Evolutionary conservation across 1,140 invertebrate species (phyloP), one percentile per base, ranked within the genome.

Genomic region (Cyclargus thomasi): DNA sequence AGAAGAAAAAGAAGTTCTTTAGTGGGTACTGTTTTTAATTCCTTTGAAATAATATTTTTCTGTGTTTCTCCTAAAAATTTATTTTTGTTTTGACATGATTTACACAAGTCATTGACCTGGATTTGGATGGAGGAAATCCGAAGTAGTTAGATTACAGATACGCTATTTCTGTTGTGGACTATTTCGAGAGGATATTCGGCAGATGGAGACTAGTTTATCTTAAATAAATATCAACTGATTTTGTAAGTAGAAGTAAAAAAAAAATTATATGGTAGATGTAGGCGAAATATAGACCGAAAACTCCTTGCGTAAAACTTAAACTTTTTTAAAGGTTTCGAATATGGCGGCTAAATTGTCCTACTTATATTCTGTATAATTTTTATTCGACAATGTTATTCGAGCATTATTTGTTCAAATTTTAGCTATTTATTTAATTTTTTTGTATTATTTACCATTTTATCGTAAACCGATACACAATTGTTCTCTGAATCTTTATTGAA

Each of bases 11-110:
- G 8, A 29, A 29, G 29, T 29, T 29, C 4, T 3, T 29, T 8
- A 29, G 2, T 29, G 8, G 4, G 29, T 29, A 6, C 29, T 29
- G 29, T 6, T 2, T 29, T 29, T 3, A 29, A 8, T 29, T 29
- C 8, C 5, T 29, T 29, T 29, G 0, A 29, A 29, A 29, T 6
- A 29, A 29, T 6, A 29, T 29, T 29, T 29, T 29, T 29, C 29
- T 7, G 29, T 29, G 29, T 29, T 29, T 29, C 29, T 29, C 29
- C 29, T 29, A 7, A 29, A 29, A 55, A 17, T 55, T 10, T 55
- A 55, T 55, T 55, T 47, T 55, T 55, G 16, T 55, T 55, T 17
- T 55, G 39, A 47, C 39, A 55, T 55, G 53, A 8, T 55, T 55
- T 55, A 55, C 53, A 20, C 53, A 55, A 20, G 20, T 20, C 17